phyloP scores from a whole-genome alignment of 2,888 invertebrate genomes.

The Conops quadrifasciatus region DNA sequence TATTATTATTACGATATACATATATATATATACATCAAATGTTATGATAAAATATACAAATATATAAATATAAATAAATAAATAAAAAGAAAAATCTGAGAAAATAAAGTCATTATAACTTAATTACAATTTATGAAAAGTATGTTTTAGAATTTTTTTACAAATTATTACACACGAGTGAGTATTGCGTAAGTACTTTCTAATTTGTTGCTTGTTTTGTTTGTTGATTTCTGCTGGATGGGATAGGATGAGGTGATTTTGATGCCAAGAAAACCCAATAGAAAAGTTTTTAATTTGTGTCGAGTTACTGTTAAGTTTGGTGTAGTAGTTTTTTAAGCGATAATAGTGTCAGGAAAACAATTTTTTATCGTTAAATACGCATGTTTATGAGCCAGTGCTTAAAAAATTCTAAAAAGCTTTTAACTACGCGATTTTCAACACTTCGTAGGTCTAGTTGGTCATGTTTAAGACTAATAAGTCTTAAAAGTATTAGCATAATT shows the following conservation, averaged over 20 bases:
- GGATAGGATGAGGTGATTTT: too few species aligned
- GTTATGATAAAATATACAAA: conserved; percentile 34
- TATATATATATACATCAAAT: conserved; percentile 23
- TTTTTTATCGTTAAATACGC: too few species aligned
- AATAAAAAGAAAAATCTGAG: conserved; percentile 30
- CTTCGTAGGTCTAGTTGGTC: too few species aligned
- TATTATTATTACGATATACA: conserved; percentile 18
- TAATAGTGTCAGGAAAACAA: too few species aligned
- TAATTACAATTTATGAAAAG: conserved; percentile 24
- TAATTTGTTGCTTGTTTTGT: neutral
- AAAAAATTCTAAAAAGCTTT: neutral
- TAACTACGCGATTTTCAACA: neutral
- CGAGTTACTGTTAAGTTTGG: too few species aligned
- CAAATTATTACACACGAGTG: neutral
- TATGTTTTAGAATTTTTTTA: neutral
- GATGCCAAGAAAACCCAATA: too few species aligned
- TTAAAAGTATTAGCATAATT: too few species aligned
- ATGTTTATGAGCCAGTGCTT: neutral
- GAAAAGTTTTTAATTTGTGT: too few species aligned
- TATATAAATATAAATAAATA: conserved; percentile 32
- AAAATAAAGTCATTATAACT: conserved; percentile 35
- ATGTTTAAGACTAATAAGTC: too few species aligned
- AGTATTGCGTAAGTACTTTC: neutral
- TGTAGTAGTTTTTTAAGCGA: too few species aligned
- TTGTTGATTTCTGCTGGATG: neutral